Evolutionary conservation across 2,888 invertebrate genomes (phyloP).

Genomic region (Ariolimax columbianus): DNA sequence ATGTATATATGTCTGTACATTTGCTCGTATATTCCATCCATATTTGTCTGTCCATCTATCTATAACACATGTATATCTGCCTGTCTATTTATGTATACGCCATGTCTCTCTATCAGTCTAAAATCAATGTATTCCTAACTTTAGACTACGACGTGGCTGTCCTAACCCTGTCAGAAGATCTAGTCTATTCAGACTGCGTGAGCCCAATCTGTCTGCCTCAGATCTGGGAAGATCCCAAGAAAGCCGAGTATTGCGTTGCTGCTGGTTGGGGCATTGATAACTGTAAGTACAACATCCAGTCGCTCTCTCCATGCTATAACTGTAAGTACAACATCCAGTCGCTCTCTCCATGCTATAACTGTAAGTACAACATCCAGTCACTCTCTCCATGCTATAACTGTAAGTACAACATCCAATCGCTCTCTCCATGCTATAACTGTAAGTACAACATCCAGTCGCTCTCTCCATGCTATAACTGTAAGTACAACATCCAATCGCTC

Average conservation of each 20-base stretch:
- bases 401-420: too few relatives aligned
- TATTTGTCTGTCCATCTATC: background rate
- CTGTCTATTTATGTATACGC: background rate
- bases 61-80: background rate
- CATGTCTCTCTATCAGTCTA: background rate
- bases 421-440: too few relatives aligned
- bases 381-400: too few relatives aligned
- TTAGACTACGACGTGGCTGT: slow-evolving; percentile 53
- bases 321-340: too few relatives aligned
- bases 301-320: too few relatives aligned
- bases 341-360: too few relatives aligned
- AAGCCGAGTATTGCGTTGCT: slow-evolving; percentile 35
- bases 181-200: slow-evolving; percentile 38
- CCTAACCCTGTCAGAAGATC: slow-evolving; percentile 34
- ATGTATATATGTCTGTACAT: background rate
- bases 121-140: background rate
- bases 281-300: slow-evolving; percentile 17
- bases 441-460: too few relatives aligned
- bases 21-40: background rate
- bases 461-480: too few relatives aligned
- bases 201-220: slow-evolving; percentile 49
- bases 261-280: slow-evolving; percentile 42
- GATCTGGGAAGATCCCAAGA: background rate
- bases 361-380: too few relatives aligned
- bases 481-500: too few relatives aligned